Percentiles rank a stretch among this genome's conserved stretches.
Conservation (phyloP, 2,113 vertebrate species). For the Uropsilus gracilis region DNA sequence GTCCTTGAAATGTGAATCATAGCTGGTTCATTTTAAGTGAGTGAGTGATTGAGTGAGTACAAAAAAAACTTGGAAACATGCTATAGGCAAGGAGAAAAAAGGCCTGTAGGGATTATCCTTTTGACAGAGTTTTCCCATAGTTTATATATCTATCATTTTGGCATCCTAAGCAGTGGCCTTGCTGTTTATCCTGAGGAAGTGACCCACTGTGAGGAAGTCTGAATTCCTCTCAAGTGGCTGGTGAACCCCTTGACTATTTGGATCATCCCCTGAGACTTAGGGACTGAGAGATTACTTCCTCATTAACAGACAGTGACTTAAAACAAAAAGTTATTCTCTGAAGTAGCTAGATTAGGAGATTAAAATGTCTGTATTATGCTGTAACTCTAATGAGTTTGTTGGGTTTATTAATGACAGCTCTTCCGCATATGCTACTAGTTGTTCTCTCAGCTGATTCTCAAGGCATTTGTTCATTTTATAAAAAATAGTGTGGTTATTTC, state of each 20-base stretch:
- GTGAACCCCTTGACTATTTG: neutral
- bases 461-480: neutral
- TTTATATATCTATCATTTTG: neutral
- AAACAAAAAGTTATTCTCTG: neutral
- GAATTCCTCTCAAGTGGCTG: neutral
- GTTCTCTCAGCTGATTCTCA: neutral
- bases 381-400: neutral
- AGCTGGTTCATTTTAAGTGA: slow-evolving; percentile 5
- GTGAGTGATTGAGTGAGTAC: neutral
- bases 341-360: neutral
- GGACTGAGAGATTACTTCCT: neutral
- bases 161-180: neutral
- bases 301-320: neutral
- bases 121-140: neutral
- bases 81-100: neutral
- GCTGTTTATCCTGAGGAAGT: neutral
- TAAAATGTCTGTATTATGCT: neutral
- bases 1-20: neutral
- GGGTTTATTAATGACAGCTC: slow-evolving; percentile 7
- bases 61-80: neutral
- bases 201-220: neutral
- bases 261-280: neutral
- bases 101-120: neutral
- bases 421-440: neutral
- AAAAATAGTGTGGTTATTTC: neutral